Evolutionary conservation across 1,140 invertebrate species (phyloP).

Genomic region (Trinorchestia longiramus): DNA sequence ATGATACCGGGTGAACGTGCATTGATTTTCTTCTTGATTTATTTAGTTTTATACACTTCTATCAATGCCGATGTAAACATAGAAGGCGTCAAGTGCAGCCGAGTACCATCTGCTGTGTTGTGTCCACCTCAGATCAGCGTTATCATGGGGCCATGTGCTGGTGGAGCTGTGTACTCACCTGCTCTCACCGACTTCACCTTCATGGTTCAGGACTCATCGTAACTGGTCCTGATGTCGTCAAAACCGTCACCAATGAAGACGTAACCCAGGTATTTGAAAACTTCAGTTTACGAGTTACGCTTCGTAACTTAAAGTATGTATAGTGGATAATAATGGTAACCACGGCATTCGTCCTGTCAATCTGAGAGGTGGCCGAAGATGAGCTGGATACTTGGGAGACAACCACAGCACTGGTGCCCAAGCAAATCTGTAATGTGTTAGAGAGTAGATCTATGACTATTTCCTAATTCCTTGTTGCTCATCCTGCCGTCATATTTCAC

Average conservation of each 20-base stretch:
- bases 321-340: no score
- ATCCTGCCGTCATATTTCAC: no score
- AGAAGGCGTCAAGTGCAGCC: no score
- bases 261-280: constrained; percentile 75
- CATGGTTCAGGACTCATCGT: constrained; percentile 81
- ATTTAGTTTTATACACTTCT: neutral
- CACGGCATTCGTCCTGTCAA: no score
- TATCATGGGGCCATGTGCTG: constrained; percentile 83
- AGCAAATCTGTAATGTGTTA: no score
- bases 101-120: neutral
- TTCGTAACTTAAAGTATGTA: neutral
- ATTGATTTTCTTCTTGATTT: neutral
- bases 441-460: no score
- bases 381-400: no score
- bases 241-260: constrained; percentile 81
- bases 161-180: constrained; percentile 82
- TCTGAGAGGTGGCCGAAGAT: no score
- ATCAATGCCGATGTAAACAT: no score
- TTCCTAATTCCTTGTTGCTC: no score
- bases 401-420: no score
- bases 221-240: constrained; percentile 83
- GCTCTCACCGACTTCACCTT: constrained; percentile 83
- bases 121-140: constrained; percentile 76
- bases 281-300: neutral
- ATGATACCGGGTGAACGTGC: no score